Evolutionary conservation across 2,888 invertebrate genomes (phyloP), one percentile per base, ranked within the genome.

Genomic region (Carabus problematicus): DNA sequence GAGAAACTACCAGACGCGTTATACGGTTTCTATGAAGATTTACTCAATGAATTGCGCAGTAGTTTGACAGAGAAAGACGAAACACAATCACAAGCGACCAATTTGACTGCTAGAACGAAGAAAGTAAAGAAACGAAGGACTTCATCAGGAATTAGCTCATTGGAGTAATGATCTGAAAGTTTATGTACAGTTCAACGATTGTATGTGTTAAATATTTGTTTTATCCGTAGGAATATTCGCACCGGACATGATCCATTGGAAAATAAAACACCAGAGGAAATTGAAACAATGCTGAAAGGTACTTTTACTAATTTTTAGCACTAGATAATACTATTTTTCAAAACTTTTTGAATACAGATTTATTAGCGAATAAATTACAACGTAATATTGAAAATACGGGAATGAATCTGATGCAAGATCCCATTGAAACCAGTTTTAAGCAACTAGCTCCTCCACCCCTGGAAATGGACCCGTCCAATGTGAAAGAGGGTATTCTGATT

Each of bases 401-500:
- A 3, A 6, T 6, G 6, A 29, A 29, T 29, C 29, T 29, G 29
- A 6, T 29, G 2, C 29, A 29, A 29, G 29, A 29, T 29, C 29
- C 29, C 2, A 6, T 29, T 29, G 29, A 29, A 29, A 29, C 29
- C 29, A 29, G 29, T 45, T 45, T 45, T 6, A 45, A 45, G 7
- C 45, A 11, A 12, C 14, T 45, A 45, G 3, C 11, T 45, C 45
- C 14, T 6, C 3, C 11, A 45, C 45, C 45, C 29, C 29, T 29
- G 6, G 29, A 29, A 45, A 2, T 64, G 12, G 72, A 75, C 54
- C 49, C 70, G 18, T 45, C 55, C 45, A 70, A 41, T 70, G 3
- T 75, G 8, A 72, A 72, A 59, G 78, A 77, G 62, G 82, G 79
- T 47, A 75, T 80, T 12, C 75, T 82, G 67, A 73, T 85, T 12